A percentile compares a stretch with the other conserved stretches of the same genome.
Conservation (phyloP, 2,113 vertebrate species). For the Nyctibius bracteatus region DNA sequence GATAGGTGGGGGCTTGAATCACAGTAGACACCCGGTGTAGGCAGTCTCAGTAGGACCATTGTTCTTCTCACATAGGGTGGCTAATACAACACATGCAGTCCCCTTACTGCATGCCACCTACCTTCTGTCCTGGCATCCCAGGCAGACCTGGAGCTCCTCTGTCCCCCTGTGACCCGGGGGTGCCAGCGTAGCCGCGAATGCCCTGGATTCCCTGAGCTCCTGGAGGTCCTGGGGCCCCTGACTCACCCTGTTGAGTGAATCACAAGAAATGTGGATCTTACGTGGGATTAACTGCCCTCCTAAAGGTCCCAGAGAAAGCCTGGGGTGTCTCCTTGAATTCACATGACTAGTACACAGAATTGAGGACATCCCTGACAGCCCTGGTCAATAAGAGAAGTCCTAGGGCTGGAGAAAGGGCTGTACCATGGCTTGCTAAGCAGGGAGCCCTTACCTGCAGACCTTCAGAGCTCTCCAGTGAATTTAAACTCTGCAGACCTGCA, state of each 20-base stretch:
- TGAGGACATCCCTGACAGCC: accelerated
- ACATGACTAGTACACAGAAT: accelerated
- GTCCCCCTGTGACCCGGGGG: slow-evolving; percentile 75
- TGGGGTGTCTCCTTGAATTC: neutral
- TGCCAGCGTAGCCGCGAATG: slow-evolving; percentile 79
- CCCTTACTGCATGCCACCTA: neutral
- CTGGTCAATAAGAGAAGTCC: neutral
- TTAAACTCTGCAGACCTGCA: neutral
- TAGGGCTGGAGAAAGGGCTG: neutral
- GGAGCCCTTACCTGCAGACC: neutral
- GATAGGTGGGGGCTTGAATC: neutral
- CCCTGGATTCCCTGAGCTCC: slow-evolving; percentile 89
- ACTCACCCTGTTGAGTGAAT: slow-evolving; percentile 76
- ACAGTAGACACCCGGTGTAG: accelerated
- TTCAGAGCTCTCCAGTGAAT: neutral
- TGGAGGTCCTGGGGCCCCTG: slow-evolving; percentile 78
- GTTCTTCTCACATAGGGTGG: neutral
- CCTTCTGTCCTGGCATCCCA: slow-evolving; percentile 78
- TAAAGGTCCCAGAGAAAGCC: neutral
- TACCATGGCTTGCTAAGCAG: neutral
- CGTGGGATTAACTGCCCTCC: neutral
- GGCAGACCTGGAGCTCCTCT: slow-evolving; percentile 74
- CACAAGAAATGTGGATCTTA: neutral
- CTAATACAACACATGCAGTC: neutral
- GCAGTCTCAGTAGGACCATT: accelerated